These are phyloP conservation scores for Lasioglossum oenotherae DNA, from an alignment of 2,888 invertebrate genomes.

Conservation along the genomic window DNA sequence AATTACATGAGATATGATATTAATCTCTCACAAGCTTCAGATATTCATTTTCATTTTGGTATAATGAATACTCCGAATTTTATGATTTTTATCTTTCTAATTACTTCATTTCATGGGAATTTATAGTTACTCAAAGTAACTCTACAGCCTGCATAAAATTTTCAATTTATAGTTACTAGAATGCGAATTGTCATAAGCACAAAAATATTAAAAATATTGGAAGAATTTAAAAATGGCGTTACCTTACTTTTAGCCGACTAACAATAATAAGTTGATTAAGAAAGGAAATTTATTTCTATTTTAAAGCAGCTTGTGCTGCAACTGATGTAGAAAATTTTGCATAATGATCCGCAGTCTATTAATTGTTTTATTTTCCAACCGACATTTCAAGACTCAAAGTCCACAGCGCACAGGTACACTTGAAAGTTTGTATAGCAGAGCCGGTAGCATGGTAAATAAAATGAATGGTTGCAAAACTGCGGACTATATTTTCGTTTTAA, in stretches of 20 bases:
- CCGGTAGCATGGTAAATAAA: not conserved
- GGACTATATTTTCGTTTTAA: not conserved
- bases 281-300: not conserved
- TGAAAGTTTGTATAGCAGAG: not conserved
- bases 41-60: too few species aligned
- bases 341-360: not conserved
- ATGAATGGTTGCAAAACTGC: not conserved
- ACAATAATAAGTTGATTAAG: too few species aligned
- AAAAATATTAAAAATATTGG: too few species aligned
- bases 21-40: too few species aligned
- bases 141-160: too few species aligned
- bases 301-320: not conserved
- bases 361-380: not conserved
- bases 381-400: not conserved
- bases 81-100: too few species aligned
- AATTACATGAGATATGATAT: too few species aligned
- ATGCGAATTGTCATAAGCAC: too few species aligned
- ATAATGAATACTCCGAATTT: too few species aligned
- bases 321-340: not conserved
- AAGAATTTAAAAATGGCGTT: not conserved
- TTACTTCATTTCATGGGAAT: too few species aligned
- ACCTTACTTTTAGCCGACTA: not conserved
- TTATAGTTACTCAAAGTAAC: too few species aligned
- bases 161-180: too few species aligned
- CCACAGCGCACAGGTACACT: not conserved